Evolutionary conservation across 2,797 vertebrate species (phyloP), one percentile per base, ranked within the genome.

Genomic region (Parambassis ranga): DNA sequence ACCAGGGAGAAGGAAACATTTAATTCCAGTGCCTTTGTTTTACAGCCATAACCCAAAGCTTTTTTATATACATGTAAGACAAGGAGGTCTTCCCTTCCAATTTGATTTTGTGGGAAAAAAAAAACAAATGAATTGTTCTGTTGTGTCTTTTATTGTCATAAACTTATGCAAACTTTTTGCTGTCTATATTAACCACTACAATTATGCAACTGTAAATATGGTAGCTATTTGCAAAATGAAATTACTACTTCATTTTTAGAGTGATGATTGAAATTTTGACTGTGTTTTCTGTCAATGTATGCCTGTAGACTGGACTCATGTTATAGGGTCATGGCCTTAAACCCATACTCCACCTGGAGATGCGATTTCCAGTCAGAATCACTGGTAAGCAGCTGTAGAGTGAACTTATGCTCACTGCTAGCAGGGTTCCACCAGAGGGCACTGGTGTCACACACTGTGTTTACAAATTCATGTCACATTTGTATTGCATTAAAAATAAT

Each of bases 371-470:
- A 19, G 23, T 27, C 8, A 23, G 24, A 55, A 23, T 53, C 15
- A 26, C 6, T 13, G 10, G 3, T 2, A 27, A 19, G 7, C 11
- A 27, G 2, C 39, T 28, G 14, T 18, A 15, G n/a, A 19, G 11
- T 26, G 14, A 4, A 27, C 14, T 7, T 37, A 4, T 9, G 0
- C 41, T 48, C 6, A 10, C 8, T 43, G 50, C 26, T 44, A 15
- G 38, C 8, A 36, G 8, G 10, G 9, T 5, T 62, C 81, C 88
- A 85, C 76, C 52, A 92, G 92, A 86, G 88, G 89, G 88, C 90
- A 87, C 73, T 89, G 52, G 67, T 70, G 74, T 79, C 68, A 75
- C 73, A 77, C 76, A 57, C 27, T 28, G 5, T 16, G 4, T 42
- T 68, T 14, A 43, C 18, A 60, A 58, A 69, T 66, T 72, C 66